phyloP scores from a whole-genome alignment of 2,888 invertebrate species.

The Pseudococcus viburni region DNA sequence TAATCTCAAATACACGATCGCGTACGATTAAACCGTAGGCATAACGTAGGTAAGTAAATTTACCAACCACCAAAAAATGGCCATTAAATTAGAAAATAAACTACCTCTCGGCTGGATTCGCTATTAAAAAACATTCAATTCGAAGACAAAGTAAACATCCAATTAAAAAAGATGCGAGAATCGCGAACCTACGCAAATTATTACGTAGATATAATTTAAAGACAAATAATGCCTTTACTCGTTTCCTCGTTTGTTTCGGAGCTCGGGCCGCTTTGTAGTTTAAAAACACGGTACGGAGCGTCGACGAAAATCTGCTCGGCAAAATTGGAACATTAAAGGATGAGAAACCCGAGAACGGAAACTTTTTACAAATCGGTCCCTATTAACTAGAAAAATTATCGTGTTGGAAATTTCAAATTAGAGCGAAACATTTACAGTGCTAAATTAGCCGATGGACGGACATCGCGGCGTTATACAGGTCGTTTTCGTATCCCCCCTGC shows the following conservation, averaged over 20 bases:
- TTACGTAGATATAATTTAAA: conserved; percentile 23
- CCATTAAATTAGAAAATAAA: neutral
- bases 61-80: neutral
- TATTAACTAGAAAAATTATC: conserved; percentile 27
- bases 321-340: conserved; percentile 18
- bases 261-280: neutral
- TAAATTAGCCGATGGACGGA: conserved; percentile 6
- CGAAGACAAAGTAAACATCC: neutral
- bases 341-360: conserved; percentile 13
- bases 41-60: neutral
- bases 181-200: neutral
- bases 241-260: neutral
- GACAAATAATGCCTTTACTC: neutral
- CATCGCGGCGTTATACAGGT: neutral
- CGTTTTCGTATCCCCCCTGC: neutral
- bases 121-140: neutral
- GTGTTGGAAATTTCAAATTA: conserved; percentile 12
- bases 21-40: neutral
- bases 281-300: neutral
- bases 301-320: neutral
- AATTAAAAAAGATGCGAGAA: neutral
- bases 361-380: conserved; percentile 25
- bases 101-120: neutral
- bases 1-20: neutral
- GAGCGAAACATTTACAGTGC: conserved; percentile 31